Evolutionary conservation across 2,888 invertebrate species (phyloP), one percentile per base, ranked within the genome.

Genomic region (Parnassius orleans): DNA sequence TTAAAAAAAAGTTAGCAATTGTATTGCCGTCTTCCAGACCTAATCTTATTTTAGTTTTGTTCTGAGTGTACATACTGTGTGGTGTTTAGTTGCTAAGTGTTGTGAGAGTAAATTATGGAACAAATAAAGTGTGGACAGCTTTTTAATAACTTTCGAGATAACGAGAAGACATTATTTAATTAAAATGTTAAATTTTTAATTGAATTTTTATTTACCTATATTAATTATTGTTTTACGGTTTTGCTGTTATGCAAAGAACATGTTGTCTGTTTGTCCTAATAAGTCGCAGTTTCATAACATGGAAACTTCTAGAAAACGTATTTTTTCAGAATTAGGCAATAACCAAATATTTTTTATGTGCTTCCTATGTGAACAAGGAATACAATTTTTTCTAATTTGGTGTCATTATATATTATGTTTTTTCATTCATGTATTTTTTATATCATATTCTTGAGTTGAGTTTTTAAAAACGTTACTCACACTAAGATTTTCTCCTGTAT

Each of bases 31-130:
- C 53, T 59, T 68, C 64, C 50, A 24, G 67, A 71, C 74, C 77
- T 80, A 77, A 81, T 80, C 76, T 81, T 84, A 84, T 80, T 80
- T 80, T 73, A 80, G 73, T 68, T 54, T 24, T 77, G 73, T 63
- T 68, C 62, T 67, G 74, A 71, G 75, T 74, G 73, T 74, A 78
- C 74, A 82, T 83, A 86, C 83, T 84, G 79, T 82, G 85, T 83
- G 78, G 77, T 80, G 79, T 81, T 76, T 84, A 83, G 79, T 80
- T 81, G 75, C 74, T 78, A 76, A 86, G 86, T 83, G 86, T 80
- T 82, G 82, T 84, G 88, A 83, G 83, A 72, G 79, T 89, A 89
- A 89, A 80, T 88, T 90, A 89, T 85, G 90, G 90, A 91, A 90
- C 89, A 89, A 90, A 89, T 74, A 55, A 53, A 79, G 87, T 86